Evolutionary conservation across 2,888 invertebrate genomes (phyloP), one percentile per base, ranked within the genome.

Genomic region (Acleris laterana): DNA sequence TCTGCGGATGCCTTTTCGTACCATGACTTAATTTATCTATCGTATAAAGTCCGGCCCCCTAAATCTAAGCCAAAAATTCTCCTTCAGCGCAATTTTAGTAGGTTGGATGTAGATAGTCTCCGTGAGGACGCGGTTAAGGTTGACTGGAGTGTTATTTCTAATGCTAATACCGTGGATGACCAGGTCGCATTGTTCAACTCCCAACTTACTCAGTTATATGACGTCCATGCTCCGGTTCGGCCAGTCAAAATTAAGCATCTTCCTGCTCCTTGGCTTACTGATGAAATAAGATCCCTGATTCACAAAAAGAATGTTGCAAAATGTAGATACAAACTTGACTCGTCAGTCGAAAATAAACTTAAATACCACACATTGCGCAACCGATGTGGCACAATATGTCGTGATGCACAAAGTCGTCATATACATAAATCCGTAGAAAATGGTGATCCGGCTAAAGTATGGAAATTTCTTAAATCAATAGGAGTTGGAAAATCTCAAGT

Each of bases 191-290:
- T 42, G 11, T 42, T 42, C 13, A 42, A 42, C 11, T 19, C 32
- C 19, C 20, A 9, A 7, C 53, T 55, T 6, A 55, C 53, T 38
- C 53, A 20, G 53, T 38, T 55, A 5, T 55, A 38, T 5, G 53
- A 55, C 38, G 38, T 55, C 4, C 53, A 55, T 13, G 38, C 53
- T 16, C 53, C 55, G 13, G 42, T 42, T 16, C 55, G 16, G 5
- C 42, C 42, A 16, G 13, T 42, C 20, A 42, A 16, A 46, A 42
- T 60, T 2, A 63, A 57, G n/a, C 62, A 67, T 63, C 64, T 28
- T 32, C 70, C 57, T 44, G 66, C 67, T 4, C 72, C 69, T 1
- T 72, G 72, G 72, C 48, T 71, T 0, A 68, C 59, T 13, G 62
- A 63, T 7, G 51, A 62, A 2, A 66, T 68, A 20, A 68, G 25